A percentile compares a stretch with the other conserved stretches of the same genome.
These are phyloP conservation scores for Toxonevra muliebris DNA, from an alignment of 2,888 invertebrate species.

Conservation along the genomic window DNA sequence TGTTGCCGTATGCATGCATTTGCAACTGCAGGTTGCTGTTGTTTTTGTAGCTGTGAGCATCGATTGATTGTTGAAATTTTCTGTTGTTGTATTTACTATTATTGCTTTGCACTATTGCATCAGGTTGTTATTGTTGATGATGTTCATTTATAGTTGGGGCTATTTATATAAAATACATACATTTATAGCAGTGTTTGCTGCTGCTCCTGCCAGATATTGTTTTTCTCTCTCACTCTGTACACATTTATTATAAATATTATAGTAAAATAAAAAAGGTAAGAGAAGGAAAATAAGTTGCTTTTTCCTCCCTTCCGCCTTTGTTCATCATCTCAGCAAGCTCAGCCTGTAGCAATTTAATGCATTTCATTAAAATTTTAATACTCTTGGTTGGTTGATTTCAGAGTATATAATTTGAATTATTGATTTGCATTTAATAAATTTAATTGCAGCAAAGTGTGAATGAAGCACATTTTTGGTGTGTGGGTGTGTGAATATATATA, in stretches of 20 bases:
- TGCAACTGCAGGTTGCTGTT: too few species aligned
- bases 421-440: constrained; percentile 55
- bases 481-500: neutral
- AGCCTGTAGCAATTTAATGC: neutral
- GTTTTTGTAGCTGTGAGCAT: too few species aligned
- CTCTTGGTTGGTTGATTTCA: neutral
- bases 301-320: neutral
- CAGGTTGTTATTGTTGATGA: constrained; percentile 8
- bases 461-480: neutral
- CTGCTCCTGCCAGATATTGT: too few species aligned
- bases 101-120: neutral
- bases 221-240: too few species aligned
- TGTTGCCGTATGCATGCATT: too few species aligned
- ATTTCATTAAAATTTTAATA: constrained; percentile 26
- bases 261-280: too few species aligned
- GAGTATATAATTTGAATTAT: constrained; percentile 45
- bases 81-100: neutral
- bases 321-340: neutral
- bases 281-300: neutral
- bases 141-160: too few species aligned
- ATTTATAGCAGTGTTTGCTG: too few species aligned
- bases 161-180: too few species aligned
- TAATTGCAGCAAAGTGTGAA: constrained; percentile 46
- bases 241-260: too few species aligned
- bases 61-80: constrained; percentile 20